Evolutionary conservation across 2,797 vertebrate species (phyloP), one percentile per base, ranked within the genome.

Genomic region (Telmatherina bonti): DNA sequence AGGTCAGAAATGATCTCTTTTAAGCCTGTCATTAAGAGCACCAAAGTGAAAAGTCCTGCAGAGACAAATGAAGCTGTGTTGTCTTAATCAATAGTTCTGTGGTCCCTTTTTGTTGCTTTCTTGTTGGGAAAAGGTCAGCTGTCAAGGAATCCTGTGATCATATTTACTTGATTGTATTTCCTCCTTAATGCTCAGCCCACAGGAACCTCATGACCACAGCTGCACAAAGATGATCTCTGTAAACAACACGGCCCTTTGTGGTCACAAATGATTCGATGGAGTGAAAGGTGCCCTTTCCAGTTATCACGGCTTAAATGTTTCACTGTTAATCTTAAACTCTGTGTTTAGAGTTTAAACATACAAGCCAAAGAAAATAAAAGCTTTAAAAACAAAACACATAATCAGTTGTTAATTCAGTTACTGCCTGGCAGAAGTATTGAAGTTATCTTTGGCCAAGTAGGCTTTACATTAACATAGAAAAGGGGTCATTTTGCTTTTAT

Each of bases 91-190:
- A 91, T 88, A 84, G 75, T 65, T 74, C 67, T 66, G 41, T 65
- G 74, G 61, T 67, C 75, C 69, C 54, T 75, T 84, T 78, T 63
- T 72, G 72, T 77, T 85, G 58, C 62, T 24, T 76, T 76, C 66
- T 70, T 53, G 68, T 64, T 51, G 54, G 79, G 55, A 75, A 67
- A 67, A 86, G 84, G 90, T 91, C 92, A 90, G 84, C 80, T 82
- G 87, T 90, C 81, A 78, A 65, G 84, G 55, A 62, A 85, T 78
- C 91, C 80, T 88, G 85, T 90, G 89, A 91, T 93, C 86, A 84
- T 85, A 88, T 85, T 90, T 77, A 72, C 67, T 86, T 82, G 82
- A 91, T 85, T 89, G 80, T 90, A 77, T 89, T 90, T 90, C 76
- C 85, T 80, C 70, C 67, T 72, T 74, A 83, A 83, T 76, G 80